Evolutionary conservation across 2,797 vertebrate species (phyloP).

Genomic region (Mycteria americana): DNA sequence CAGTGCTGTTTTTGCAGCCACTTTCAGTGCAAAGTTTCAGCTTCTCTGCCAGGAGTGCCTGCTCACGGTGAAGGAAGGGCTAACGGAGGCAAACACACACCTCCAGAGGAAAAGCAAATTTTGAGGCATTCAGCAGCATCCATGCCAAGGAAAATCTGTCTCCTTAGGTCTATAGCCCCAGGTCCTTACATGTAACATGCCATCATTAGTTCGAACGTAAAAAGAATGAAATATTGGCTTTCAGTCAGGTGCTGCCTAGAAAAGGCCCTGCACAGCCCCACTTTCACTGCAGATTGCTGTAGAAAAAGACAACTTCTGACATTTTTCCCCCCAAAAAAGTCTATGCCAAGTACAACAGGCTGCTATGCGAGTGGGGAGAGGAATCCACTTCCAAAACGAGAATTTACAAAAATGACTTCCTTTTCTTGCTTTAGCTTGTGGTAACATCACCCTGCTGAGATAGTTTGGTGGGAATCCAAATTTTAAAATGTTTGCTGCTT

Average conservation of each 20-base stretch:
- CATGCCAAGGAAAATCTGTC: background rate
- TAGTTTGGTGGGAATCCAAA: background rate
- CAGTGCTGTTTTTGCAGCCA: background rate
- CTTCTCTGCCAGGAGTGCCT: background rate
- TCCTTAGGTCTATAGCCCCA: background rate
- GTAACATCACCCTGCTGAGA: background rate
- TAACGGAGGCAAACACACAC: fast-evolving
- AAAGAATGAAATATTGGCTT: background rate
- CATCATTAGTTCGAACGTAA: background rate
- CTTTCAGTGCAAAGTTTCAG: background rate
- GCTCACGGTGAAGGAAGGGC: background rate
- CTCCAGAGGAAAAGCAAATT: background rate
- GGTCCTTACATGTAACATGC: background rate
- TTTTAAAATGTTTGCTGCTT: background rate
- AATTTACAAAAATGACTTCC: background rate
- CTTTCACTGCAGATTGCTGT: background rate
- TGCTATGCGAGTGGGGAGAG: background rate
- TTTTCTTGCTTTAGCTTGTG: background rate
- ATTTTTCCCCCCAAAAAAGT: fast-evolving
- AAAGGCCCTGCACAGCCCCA: background rate
- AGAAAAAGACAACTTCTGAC: background rate
- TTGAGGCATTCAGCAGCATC: background rate
- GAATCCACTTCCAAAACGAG: background rate
- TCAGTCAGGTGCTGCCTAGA: background rate
- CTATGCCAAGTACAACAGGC: background rate